Percentiles rank a stretch among this genome's conserved stretches.
Conservation (phyloP, 1,140 invertebrate species). For the Chionoecetes opilio region DNA sequence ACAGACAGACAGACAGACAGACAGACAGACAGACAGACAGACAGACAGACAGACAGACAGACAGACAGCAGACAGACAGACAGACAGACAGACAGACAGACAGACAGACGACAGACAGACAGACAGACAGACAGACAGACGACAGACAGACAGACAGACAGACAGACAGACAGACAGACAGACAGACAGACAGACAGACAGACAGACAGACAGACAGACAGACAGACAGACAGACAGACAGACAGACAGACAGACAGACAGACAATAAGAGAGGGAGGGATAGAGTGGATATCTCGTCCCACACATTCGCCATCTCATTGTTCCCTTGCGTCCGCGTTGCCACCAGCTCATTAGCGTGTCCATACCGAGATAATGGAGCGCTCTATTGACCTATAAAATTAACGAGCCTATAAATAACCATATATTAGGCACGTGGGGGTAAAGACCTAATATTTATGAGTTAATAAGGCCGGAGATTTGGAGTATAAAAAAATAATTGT, state of each 20-base stretch:
- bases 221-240: not conserved
- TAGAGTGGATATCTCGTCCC: too few relatives aligned
- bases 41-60: constrained; percentile 6
- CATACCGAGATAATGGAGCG: not conserved
- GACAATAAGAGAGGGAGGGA: too few relatives aligned
- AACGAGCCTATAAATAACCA: constrained; percentile 21
- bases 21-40: not conserved
- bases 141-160: not conserved
- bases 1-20: too few relatives aligned
- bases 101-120: not conserved
- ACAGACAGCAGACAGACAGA: too few relatives aligned
- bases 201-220: not conserved
- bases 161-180: not conserved
- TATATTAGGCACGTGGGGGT: not conserved
- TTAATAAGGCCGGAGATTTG: constrained; percentile 10
- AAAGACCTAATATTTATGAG: constrained; percentile 6
- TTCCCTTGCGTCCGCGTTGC: not conserved
- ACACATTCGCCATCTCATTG: not conserved
- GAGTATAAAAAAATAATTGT: too few relatives aligned
- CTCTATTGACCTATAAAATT: constrained; percentile 30
- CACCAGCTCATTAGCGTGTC: not conserved
- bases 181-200: not conserved
- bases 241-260: not conserved
- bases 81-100: not conserved
- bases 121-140: not conserved